Conservation (phyloP, 2,888 invertebrate species). For the Ophioninae sp. region DNA sequence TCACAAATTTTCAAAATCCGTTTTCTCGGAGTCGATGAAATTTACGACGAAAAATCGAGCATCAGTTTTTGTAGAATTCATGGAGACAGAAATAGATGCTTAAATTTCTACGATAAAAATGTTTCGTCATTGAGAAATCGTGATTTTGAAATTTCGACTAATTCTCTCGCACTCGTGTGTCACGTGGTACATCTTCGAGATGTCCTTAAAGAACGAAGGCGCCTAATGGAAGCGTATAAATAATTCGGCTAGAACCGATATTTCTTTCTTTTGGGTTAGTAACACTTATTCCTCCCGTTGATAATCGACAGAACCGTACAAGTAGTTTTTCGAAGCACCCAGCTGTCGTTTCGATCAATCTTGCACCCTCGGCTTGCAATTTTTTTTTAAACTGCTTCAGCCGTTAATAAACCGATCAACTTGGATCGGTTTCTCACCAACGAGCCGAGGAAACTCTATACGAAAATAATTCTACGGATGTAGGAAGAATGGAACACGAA, state of each 20-base stretch:
- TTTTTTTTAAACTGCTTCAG: too few relatives aligned
- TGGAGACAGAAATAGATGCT: too few relatives aligned
- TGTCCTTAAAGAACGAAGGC: slow-evolving; percentile 34
- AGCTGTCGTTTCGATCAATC: not conserved
- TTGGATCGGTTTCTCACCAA: not conserved
- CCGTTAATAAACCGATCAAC: not conserved
- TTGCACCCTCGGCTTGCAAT: not conserved
- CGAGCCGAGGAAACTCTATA: not conserved
- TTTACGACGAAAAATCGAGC: too few relatives aligned
- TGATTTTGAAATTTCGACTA: too few relatives aligned
- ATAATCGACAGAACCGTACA: not conserved
- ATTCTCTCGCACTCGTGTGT: too few relatives aligned
- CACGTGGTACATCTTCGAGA: too few relatives aligned
- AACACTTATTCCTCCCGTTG: not conserved
- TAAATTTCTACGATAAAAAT: too few relatives aligned
- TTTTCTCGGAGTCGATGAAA: too few relatives aligned
- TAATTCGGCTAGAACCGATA: slow-evolving; percentile 59
- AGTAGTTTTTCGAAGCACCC: not conserved
- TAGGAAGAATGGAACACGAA: not conserved
- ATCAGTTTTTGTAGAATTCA: too few relatives aligned
- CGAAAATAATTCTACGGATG: not conserved
- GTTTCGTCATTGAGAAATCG: too few relatives aligned
- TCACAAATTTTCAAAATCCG: too few relatives aligned
- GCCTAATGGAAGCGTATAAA: slow-evolving; percentile 69
- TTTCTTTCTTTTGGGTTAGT: not conserved